A percentile compares a stretch with the other conserved stretches of the same genome.
Conservation (phyloP, 2,113 vertebrate species). For the Oryzias javanicus region DNA sequence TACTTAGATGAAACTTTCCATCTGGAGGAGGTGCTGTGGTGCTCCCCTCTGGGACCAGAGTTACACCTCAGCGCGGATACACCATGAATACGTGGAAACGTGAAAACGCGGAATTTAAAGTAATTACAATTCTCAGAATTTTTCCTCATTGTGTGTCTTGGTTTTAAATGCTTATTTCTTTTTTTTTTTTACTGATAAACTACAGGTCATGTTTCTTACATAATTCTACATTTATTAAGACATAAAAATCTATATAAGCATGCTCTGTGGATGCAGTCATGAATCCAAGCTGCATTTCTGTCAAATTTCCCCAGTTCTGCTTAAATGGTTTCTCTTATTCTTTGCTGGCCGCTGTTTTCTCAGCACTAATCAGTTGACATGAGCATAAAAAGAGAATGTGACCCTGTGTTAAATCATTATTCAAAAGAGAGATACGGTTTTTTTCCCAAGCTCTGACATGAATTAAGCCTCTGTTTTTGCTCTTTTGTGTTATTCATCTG, state of each 20-base stretch:
- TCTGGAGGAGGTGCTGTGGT: too few relatives aligned
- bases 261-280: background rate
- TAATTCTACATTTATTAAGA: constrained; percentile 42
- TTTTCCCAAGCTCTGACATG: background rate
- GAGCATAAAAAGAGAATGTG: constrained; percentile 32
- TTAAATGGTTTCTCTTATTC: constrained; percentile 31
- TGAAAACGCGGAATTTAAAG: too few relatives aligned
- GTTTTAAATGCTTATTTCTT: too few relatives aligned
- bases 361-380: constrained; percentile 25
- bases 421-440: constrained; percentile 9
- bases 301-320: constrained; percentile 4
- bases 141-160: too few relatives aligned
- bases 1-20: too few relatives aligned
- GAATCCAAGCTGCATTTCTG: constrained; percentile 9
- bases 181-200: too few relatives aligned
- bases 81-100: too few relatives aligned
- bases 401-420: constrained; percentile 29
- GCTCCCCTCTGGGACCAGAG: too few relatives aligned
- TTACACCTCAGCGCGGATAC: too few relatives aligned
- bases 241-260: constrained; percentile 25
- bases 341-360: constrained; percentile 39
- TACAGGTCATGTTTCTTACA: constrained; percentile 9
- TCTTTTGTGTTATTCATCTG: background rate
- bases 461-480: background rate
- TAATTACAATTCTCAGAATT: too few relatives aligned